Evolutionary conservation across 2,113 vertebrate species (phyloP), one percentile per base, ranked within the genome.

Genomic region (Neomonachus schauinslandi): DNA sequence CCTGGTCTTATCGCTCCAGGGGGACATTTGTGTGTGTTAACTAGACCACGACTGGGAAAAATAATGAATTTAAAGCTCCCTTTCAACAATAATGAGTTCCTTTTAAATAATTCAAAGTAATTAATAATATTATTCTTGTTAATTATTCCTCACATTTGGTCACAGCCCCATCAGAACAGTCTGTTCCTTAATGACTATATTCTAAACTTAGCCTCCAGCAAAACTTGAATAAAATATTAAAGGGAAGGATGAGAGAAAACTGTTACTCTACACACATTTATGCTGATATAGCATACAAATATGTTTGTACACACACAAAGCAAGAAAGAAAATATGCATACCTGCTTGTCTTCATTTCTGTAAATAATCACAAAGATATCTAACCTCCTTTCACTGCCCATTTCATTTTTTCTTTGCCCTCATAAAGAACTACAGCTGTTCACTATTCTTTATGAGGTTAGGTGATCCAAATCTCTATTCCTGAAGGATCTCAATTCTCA

Each of bases 221-320:
- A 94, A 91, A 92, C 16, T 26, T 76, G 33, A 26, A 74, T 67
- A 67, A 71, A 92, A 67, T 79, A 55, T 77, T 88, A 91, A 65
- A 94, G 21, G 16, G 77, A 51, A 65, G 1, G 5, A 89, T 18
- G 55, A 65, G 33, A 82, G 14, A 65, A 69, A 76, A 39, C 26
- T 77, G 57, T 92, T 77, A 69, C 31, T 10, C 7, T 21, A 39
- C 7, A n/a, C 39, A n/a, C 21, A 28, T 59, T 36, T 79, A 36
- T n/a, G 65, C 76, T 63, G 36, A 74, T 2, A 89, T 39, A 26
- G 1, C 22, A n/a, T 33, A 36, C 39, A 83, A 46, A 61, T 18
- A 19, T 5, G 24, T 49, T 49, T 21, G 16, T 13, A 21, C 24
- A 79, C 36, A 51, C 57, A 87, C 36, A 49, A 26, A 74, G 18